phyloP scores from a whole-genome alignment of 2,113 vertebrate genomes.

The Phalacrocorax pelagicus region DNA sequence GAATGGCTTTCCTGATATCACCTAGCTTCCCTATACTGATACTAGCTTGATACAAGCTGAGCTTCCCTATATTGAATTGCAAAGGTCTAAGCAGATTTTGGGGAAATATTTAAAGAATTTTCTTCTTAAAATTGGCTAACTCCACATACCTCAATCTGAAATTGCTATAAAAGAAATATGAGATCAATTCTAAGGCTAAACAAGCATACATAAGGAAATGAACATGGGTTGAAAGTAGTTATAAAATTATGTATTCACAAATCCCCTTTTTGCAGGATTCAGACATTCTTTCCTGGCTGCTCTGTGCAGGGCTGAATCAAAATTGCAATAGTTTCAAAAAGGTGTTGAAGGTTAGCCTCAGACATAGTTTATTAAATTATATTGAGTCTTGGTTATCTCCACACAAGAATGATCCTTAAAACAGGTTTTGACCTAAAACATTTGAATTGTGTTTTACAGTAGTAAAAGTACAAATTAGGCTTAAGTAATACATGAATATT shows the following conservation, averaged over 20 bases:
- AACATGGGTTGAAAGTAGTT: not conserved
- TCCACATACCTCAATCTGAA: not conserved
- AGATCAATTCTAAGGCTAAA: not conserved
- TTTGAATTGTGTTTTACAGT: not conserved
- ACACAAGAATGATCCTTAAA: not conserved
- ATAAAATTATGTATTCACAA: not conserved
- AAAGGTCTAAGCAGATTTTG: not conserved
- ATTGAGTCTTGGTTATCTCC: not conserved
- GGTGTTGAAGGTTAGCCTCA: not conserved
- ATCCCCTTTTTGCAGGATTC: not conserved
- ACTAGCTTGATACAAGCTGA: not conserved
- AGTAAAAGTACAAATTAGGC: not conserved
- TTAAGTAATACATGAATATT: not conserved
- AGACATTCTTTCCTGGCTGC: not conserved
- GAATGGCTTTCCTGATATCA: not conserved
- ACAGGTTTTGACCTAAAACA: not conserved
- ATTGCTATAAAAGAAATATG: not conserved
- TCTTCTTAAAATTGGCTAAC: slow-evolving; percentile 9
- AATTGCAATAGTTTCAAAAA: not conserved
- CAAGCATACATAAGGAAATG: not conserved
- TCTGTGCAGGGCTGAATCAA: not conserved
- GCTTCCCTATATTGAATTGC: not conserved
- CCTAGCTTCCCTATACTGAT: not conserved
- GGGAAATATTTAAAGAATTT: slow-evolving; percentile 2
- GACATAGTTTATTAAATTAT: not conserved